phyloP scores from a whole-genome alignment of 2,113 vertebrate species.

The Takifugu bimaculatus region DNA sequence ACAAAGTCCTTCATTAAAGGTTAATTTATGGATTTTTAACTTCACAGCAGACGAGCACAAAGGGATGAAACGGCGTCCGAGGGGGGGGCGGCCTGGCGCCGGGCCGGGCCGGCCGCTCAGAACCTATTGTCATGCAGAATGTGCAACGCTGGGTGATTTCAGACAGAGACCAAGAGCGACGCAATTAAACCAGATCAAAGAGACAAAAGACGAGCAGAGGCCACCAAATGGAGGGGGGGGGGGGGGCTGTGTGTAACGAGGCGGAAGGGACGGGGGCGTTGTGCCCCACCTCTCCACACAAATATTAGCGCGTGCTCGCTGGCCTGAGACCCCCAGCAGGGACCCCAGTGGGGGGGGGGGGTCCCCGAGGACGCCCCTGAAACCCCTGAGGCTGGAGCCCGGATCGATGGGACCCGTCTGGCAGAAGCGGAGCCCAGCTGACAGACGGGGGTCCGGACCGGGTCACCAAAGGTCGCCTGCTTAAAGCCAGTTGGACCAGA shows the following conservation, averaged over 20 bases:
- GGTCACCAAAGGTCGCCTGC: too few relatives aligned
- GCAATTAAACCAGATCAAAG: conserved; percentile 66
- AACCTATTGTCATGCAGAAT: conserved; percentile 74
- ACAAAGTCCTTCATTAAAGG: conserved; percentile 35
- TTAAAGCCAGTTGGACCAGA: too few relatives aligned
- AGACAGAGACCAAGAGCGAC: conserved; percentile 56
- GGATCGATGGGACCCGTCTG: conserved; percentile 49
- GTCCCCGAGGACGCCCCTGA: conserved; percentile 2
- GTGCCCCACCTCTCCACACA: conserved; percentile 48
- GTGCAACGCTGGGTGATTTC: conserved; percentile 54
- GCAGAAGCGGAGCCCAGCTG: conserved; percentile 5
- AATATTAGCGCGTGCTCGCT: conserved; percentile 61
- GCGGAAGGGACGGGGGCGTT: conserved; percentile 52
- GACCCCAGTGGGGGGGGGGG: conserved; percentile 14
- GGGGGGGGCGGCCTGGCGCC: background rate
- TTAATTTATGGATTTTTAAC: conserved; percentile 64
- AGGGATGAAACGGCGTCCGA: conserved; percentile 60
- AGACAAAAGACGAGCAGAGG: conserved; percentile 65
- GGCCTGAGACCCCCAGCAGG: conserved; percentile 56
- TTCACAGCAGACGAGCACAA: conserved; percentile 54
- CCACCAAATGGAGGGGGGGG: conserved; percentile 6
- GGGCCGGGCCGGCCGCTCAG: conserved; percentile 45
- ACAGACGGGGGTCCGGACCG: background rate
- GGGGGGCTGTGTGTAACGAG: conserved; percentile 41
- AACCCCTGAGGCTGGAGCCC: background rate